These are phyloP conservation scores for Poeciliopsis occidentalis DNA, from an alignment of 2,113 vertebrate genomes.

Conservation along the genomic window DNA sequence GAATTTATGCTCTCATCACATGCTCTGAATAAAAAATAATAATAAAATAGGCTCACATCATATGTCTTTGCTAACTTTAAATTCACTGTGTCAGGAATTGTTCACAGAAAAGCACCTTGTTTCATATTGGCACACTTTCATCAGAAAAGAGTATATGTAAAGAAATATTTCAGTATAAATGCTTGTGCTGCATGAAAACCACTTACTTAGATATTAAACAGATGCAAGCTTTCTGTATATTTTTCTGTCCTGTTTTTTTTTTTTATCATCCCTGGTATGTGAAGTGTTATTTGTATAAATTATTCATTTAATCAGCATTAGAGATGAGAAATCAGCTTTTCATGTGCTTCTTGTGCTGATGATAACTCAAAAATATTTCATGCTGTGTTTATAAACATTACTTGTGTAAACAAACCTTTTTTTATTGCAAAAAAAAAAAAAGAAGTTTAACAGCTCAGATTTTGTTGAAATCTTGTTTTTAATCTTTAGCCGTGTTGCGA, in stretches of 20 bases:
- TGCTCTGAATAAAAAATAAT: constrained; percentile 5
- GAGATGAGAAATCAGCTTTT: constrained; percentile 63
- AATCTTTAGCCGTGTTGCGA: constrained; percentile 26
- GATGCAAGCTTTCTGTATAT: constrained; percentile 22
- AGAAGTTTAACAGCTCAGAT: constrained; percentile 35
- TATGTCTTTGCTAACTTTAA: background rate
- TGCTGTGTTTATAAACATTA: constrained; percentile 46
- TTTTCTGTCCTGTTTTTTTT: constrained; percentile 14
- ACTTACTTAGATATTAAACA: constrained; percentile 17
- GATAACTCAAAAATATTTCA: constrained; percentile 51
- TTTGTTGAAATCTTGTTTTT: constrained; percentile 25
- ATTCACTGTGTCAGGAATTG: constrained; percentile 10
- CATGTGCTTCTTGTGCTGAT: constrained; percentile 53
- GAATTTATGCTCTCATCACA: background rate
- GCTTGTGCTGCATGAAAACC: background rate
- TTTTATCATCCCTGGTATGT: constrained; percentile 28
- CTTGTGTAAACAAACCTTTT: constrained; percentile 57
- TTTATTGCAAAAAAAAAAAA: constrained; percentile 8
- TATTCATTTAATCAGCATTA: constrained; percentile 54
- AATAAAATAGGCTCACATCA: constrained; percentile 14
- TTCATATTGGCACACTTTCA: background rate
- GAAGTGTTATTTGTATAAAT: constrained; percentile 63
- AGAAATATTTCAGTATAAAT: background rate
- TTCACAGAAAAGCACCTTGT: background rate
- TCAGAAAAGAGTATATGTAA: background rate